A percentile compares a stretch with the other conserved stretches of the same genome.
phyloP scores from a whole-genome alignment of 1,140 invertebrate genomes.

The Zaprionus tsacasi region DNA sequence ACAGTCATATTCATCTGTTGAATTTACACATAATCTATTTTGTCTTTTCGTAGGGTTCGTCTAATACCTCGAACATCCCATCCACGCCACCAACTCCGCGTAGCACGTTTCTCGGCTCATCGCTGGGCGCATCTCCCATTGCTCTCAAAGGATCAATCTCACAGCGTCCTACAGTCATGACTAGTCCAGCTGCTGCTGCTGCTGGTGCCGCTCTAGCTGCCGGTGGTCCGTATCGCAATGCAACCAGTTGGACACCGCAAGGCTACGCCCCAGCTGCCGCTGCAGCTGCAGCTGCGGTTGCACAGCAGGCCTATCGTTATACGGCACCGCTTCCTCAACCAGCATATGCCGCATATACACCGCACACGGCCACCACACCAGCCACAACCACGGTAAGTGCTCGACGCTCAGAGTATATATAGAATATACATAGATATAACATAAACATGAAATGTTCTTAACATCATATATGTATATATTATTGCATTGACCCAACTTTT shows the following conservation, averaged over 20 bases:
- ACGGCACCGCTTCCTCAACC: conserved; percentile 82
- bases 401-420: background rate
- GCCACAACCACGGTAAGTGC: conserved; percentile 83
- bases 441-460: background rate
- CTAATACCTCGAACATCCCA: conserved; percentile 60
- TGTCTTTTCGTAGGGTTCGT: conserved; percentile 66
- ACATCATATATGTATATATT: too few species aligned
- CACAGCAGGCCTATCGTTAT: conserved; percentile 83
- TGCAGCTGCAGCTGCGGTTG: conserved; percentile 79
- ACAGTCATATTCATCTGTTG: background rate
- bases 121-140: conserved; percentile 77
- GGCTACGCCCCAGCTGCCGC: conserved; percentile 80
- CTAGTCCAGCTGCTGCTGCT: conserved; percentile 83
- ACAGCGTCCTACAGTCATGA: conserved; percentile 81
- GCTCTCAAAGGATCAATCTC: conserved; percentile 76
- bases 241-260: conserved; percentile 83
- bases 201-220: conserved; percentile 74
- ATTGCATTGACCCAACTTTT: too few species aligned
- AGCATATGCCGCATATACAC: conserved; percentile 83
- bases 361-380: conserved; percentile 80
- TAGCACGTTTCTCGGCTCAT: conserved; percentile 77
- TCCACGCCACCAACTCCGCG: conserved; percentile 70
- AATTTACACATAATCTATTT: background rate
- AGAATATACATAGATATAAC: too few species aligned
- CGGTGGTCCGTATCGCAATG: conserved; percentile 81